phyloP scores from a whole-genome alignment of 2,797 vertebrate genomes.

The Cryptoblepharus egeriae region DNA sequence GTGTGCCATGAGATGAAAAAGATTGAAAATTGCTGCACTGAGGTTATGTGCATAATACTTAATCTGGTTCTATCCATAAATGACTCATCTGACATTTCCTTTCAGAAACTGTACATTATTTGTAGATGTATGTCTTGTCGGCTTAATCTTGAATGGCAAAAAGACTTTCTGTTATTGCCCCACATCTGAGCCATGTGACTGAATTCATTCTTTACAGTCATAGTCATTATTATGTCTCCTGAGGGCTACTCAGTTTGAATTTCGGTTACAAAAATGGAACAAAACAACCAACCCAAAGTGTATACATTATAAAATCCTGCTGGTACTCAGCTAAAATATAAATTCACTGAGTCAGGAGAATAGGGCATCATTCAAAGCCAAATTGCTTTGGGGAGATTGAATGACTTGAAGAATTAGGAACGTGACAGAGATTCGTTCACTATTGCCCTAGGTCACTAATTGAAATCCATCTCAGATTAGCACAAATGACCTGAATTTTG shows the following conservation, averaged over 20 bases:
- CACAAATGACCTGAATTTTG: constrained; percentile 51
- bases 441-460: constrained; percentile 65
- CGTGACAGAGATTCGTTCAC: constrained; percentile 61
- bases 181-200: background rate
- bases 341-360: constrained; percentile 66
- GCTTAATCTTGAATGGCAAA: background rate
- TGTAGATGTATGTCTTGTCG: background rate
- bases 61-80: background rate
- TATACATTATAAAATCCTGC: constrained; percentile 70
- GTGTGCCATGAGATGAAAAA: no score
- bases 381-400: constrained; percentile 70
- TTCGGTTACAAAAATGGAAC: constrained; percentile 6
- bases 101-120: background rate
- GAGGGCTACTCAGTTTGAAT: constrained; percentile 19
- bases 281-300: constrained; percentile 50
- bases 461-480: constrained; percentile 62
- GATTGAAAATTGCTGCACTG: no score
- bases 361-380: constrained; percentile 67
- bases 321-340: constrained; percentile 65
- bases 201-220: constrained; percentile 7
- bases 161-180: background rate
- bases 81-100: background rate
- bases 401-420: constrained; percentile 63
- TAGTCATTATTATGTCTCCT: constrained; percentile 12
- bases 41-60: background rate